Conservation (phyloP, 1,140 invertebrate genomes). For the Probaryconus sp. region DNA sequence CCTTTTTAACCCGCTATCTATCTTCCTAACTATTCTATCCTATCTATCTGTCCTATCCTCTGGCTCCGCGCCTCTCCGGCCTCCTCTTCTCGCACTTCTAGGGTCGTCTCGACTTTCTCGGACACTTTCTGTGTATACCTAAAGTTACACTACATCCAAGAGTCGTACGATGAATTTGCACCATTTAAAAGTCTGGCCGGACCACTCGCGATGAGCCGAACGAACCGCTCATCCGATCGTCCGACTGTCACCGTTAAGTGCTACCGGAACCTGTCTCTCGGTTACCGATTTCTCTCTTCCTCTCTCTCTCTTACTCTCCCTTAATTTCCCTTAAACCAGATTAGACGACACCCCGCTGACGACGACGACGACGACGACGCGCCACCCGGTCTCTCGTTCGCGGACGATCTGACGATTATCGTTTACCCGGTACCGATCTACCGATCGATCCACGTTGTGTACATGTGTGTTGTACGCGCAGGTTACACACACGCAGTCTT, state of each 20-base stretch:
- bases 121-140: constrained; percentile 73
- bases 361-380: not conserved
- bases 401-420: not conserved
- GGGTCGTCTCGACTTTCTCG: constrained; percentile 74
- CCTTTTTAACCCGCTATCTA: constrained; percentile 12
- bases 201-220: constrained; percentile 32
- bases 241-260: constrained; percentile 3
- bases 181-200: constrained; percentile 72
- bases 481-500: constrained; percentile 34
- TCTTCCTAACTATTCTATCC: constrained; percentile 34
- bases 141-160: constrained; percentile 74
- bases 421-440: not conserved
- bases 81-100: constrained; percentile 53
- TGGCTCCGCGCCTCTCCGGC: constrained; percentile 6
- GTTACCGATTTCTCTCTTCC: too few species aligned
- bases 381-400: not conserved
- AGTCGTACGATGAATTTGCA: constrained; percentile 65
- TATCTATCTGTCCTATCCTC: constrained; percentile 28
- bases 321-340: too few species aligned
- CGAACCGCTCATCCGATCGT: constrained; percentile 13
- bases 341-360: not conserved
- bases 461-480: constrained; percentile 30
- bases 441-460: constrained; percentile 8
- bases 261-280: too few species aligned
- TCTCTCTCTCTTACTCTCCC: too few species aligned